phyloP scores from a whole-genome alignment of 2,797 vertebrate species.

The Helostoma temminkii region DNA sequence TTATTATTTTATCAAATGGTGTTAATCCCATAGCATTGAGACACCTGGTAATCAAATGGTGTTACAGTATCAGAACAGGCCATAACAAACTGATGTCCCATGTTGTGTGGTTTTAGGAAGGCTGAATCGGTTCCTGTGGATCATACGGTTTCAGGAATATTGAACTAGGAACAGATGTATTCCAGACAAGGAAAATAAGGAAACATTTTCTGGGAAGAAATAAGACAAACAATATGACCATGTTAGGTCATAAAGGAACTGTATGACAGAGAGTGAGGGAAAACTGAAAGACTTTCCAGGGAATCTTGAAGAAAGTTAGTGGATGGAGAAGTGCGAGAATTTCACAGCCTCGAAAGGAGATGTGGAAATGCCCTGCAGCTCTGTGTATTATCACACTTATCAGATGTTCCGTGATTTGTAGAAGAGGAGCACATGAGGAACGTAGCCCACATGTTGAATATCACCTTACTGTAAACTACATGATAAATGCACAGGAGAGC shows the following conservation, averaged over 20 bases:
- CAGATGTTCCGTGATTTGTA: conserved; percentile 56
- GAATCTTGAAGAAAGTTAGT: too few species aligned
- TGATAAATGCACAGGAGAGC: conserved; percentile 59
- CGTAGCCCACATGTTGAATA: conserved; percentile 64
- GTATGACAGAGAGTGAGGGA: not conserved
- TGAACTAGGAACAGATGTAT: not conserved
- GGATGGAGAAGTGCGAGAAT: not conserved
- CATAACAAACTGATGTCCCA: too few species aligned
- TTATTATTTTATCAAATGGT: not conserved
- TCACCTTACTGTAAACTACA: conserved; percentile 68
- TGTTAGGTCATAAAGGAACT: not conserved
- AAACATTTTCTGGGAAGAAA: not conserved
- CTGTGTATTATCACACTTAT: conserved; percentile 55
- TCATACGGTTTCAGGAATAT: too few species aligned
- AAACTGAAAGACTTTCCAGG: not conserved
- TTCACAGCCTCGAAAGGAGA: conserved; percentile 18
- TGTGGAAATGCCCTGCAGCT: conserved; percentile 32
- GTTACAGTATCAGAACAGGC: not conserved
- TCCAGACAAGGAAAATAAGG: not conserved
- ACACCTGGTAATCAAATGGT: not conserved
- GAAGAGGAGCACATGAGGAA: conserved; percentile 38
- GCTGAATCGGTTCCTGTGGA: too few species aligned
- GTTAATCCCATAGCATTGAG: not conserved
- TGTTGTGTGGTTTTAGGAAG: not conserved
- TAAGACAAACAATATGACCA: not conserved